Percentiles rank a stretch among this genome's conserved stretches.
Evolutionary conservation across 2,888 invertebrate genomes (phyloP).

Genomic region (Diarsia dahlii): DNA sequence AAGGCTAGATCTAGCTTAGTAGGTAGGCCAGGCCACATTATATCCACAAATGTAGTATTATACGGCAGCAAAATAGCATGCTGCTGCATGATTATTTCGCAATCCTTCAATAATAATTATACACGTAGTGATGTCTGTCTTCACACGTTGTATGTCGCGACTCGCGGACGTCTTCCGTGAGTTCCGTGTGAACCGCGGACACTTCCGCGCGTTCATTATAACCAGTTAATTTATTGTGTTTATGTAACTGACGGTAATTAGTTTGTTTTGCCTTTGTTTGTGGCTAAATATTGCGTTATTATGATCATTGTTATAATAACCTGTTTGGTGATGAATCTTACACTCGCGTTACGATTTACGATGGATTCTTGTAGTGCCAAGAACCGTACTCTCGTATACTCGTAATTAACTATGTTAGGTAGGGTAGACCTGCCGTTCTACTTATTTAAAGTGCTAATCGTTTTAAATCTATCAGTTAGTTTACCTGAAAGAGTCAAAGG

Average conservation of each 20-base stretch:
- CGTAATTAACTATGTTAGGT: neutral
- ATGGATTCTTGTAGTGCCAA: neutral
- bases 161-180: constrained; percentile 42
- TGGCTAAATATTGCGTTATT: constrained; percentile 19
- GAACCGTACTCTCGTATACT: neutral
- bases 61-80: neutral
- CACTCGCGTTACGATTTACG: neutral
- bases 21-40: too few species aligned
- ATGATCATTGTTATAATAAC: constrained; percentile 2
- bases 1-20: neutral
- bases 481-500: neutral
- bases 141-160: constrained; percentile 9
- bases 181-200: constrained; percentile 50
- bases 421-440: too few species aligned
- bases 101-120: constrained; percentile 6
- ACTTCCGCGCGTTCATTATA: constrained; percentile 45
- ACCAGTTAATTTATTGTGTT: constrained; percentile 19
- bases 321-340: neutral
- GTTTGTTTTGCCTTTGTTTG: constrained; percentile 18
- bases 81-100: constrained; percentile 2
- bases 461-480: neutral
- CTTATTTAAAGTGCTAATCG: neutral
- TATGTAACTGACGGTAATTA: constrained; percentile 19
- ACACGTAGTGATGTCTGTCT: constrained; percentile 2
- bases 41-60: neutral